Base-by-base conservation (phyloP, 1,140 invertebrate genomes). In the Triops longicaudatus region DNA sequence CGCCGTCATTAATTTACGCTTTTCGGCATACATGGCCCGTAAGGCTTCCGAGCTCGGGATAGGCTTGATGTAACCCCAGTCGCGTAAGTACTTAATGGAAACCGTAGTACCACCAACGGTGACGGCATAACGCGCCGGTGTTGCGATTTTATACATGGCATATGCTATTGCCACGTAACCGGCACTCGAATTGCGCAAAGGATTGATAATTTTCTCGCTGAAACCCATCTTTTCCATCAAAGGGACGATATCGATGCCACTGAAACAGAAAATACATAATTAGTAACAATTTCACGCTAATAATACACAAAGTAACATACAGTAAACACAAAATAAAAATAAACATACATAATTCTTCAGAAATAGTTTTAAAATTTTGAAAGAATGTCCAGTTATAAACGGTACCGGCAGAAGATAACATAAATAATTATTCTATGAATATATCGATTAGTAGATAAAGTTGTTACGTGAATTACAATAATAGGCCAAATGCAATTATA, bases 121-220 rank as follows among this genome's bases (percentile, higher is more conserved):
- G 0, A 97, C 90, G 2, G 93, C 92, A 85, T 98, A 98, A 80
- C 96, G 86, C 17, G 93, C 81, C 1, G 96, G 96, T 26, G 95
- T 96, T 17, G 90, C 90, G 79, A 98, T 86, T 87, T 98, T 98
- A 83, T 97, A 98, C 81, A 95, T 86, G 6, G 93, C 90, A 85
- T 95, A 96, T 0, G 94, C 88, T 22, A 97, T 86, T 17, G 95
- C 95, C 82, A 94, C 86, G 84, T 95, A 90, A n/a, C 95, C 96
- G 81, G 94, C 90, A 81, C 88, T 88, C 0, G 93, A 92, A 77
- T 91, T 88, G 82, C 87, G 88, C 75, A 97, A 84, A 73, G 91
- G 89, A 72, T 89, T 86, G 41, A 94, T 86, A 28, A 96, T 87
- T 78, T 85, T 89, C 81, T 96, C 93, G 84, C 89, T 91, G 0